Evolutionary conservation across 1,140 invertebrate species (phyloP), one percentile per base, ranked within the genome.

Genomic region (Aphidius ervi): DNA sequence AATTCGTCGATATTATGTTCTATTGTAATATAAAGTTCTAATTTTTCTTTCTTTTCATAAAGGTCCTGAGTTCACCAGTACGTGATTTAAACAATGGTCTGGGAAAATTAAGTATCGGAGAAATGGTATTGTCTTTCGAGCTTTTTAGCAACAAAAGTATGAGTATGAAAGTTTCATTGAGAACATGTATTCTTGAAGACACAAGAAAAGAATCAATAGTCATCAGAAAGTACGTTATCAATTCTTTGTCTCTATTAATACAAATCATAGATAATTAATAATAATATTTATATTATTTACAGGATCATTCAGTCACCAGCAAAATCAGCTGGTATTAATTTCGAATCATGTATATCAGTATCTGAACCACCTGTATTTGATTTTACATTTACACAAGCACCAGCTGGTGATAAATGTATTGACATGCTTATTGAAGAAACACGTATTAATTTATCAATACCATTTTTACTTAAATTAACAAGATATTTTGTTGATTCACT

Each of bases 391-490:
- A 79, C 84, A 67, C 81, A 85, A 66, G 85, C 83, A 31, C 83
- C 84, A 64, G 78, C 83, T n/a, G 82, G 85, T 37, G 87, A 87
- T 62, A 82, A 75, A 64, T 83, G 82, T 71, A 82, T 84, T 42
- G 87, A 92, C 71, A 81, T 89, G 37, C 82, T 88, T 10, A 82
- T 92, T 10, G 90, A 92, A 67, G 82, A 88, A 55, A 84, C 88
- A 5, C 78, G 87, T 53, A 68, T 91, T n/a, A 90, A 89, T 71
- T 71, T 92, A 2, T 87, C 88, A 3, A 82, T 90, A 37, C 85
- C 88, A 10, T 91, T 91, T 75, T 74, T 89, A 9, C 78, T 88
- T 63, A 84, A 86, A 46, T 69, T 92, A 31, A 82, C 83, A 0
- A 77, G 85, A 23, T 90, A 90, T 67, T 75, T 91, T 56, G 70